Percentiles rank a stretch among this genome's conserved stretches.
These are phyloP conservation scores for Drosophila lacicola DNA, from an alignment of 2,888 invertebrate genomes.

Conservation along the genomic window DNA sequence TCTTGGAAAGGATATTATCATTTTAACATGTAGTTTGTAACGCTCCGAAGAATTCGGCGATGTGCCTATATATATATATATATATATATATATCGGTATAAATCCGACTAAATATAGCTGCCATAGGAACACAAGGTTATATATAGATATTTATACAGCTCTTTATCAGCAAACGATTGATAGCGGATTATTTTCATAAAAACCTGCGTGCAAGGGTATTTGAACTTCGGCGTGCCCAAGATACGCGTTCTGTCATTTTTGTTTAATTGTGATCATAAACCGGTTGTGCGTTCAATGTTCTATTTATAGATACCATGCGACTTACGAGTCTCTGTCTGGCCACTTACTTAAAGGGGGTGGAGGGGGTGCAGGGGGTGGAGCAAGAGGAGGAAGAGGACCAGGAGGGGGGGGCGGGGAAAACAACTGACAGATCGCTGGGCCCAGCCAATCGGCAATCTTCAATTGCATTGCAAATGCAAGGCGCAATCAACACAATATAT, in stretches of 20 bases:
- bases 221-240: background rate
- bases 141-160: too few species aligned
- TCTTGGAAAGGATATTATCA: background rate
- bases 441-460: constrained; percentile 37
- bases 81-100: too few species aligned
- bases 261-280: constrained; percentile 58
- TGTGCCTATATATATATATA: too few species aligned
- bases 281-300: constrained; percentile 23
- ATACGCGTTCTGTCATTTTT: constrained; percentile 25
- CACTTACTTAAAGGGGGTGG: constrained; percentile 31
- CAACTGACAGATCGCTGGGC: constrained; percentile 25
- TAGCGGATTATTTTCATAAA: too few species aligned
- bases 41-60: too few species aligned
- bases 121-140: too few species aligned
- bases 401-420: background rate
- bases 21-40: background rate
- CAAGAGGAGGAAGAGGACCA: background rate
- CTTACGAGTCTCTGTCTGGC: constrained; percentile 25
- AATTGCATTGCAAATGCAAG: constrained; percentile 33
- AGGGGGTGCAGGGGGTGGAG: background rate
- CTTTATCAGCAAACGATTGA: too few species aligned
- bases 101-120: too few species aligned
- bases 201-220: background rate
- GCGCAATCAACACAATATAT: constrained; percentile 19
- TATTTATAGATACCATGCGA: constrained; percentile 48